Evolutionary conservation across 2,888 invertebrate species (phyloP).

Genomic region (Graphium colonna): DNA sequence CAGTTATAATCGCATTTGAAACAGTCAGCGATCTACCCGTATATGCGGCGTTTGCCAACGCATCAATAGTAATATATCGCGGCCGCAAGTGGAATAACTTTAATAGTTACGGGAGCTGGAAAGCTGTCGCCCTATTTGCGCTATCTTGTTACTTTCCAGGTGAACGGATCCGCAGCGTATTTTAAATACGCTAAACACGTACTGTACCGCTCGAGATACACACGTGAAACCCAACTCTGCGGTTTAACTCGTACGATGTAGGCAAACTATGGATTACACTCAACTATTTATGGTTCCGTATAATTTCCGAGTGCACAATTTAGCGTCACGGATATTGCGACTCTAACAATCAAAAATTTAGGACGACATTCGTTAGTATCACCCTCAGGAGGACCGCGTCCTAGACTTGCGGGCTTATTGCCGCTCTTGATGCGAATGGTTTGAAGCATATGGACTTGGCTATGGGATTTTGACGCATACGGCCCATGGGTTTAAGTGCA

Average conservation of each 20-base stretch:
- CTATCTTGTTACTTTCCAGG: slow-evolving; percentile 62
- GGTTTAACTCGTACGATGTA: slow-evolving; percentile 8
- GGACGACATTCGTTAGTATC: slow-evolving; percentile 73
- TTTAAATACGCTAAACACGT: slow-evolving; percentile 17
- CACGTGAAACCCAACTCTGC: slow-evolving; percentile 9
- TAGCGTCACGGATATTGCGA: slow-evolving; percentile 58
- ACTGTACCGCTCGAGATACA: slow-evolving; percentile 10
- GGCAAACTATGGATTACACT: slow-evolving; percentile 43
- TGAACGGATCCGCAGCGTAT: slow-evolving; percentile 49
- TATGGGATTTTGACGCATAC: slow-evolving; percentile 58
- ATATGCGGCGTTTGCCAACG: slow-evolving; percentile 8
- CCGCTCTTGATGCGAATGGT: slow-evolving; percentile 41
- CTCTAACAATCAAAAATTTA: slow-evolving; percentile 74
- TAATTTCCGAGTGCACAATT: slow-evolving; percentile 49
- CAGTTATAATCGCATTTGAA: slow-evolving; percentile 35
- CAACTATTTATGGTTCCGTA: slow-evolving; percentile 54
- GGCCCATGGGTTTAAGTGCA: slow-evolving; percentile 55
- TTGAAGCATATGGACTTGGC: slow-evolving; percentile 34
- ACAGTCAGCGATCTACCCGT: slow-evolving; percentile 18
- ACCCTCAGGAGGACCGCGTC: slow-evolving; percentile 63
- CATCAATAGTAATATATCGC: slow-evolving; percentile 37
- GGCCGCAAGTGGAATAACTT: slow-evolving; percentile 50
- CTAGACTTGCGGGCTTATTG: slow-evolving; percentile 63
- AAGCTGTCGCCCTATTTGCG: slow-evolving; percentile 54
- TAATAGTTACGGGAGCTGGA: slow-evolving; percentile 51